Base-by-base conservation (phyloP, 2,113 vertebrate species). In the Chelonoidis abingdonii region DNA sequence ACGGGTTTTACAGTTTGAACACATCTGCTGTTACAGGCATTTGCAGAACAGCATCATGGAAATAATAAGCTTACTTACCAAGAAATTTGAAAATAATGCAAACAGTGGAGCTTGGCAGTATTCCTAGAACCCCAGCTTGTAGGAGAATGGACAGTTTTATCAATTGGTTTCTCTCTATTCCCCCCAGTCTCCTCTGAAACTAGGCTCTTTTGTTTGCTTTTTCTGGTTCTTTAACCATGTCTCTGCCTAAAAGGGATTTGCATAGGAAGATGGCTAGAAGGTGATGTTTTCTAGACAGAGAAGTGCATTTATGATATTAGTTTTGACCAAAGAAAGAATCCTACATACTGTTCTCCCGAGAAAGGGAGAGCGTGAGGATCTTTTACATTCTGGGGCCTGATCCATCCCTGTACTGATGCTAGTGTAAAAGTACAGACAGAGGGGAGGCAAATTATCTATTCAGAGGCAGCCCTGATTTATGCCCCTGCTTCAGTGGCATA, bases 401-500 rank as follows among this genome's bases (percentile, higher is more conserved):
- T 44, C 49, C 2, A 47, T 80, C 52, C 52, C 38, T 52, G 21
- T 3, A 7, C 24, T 13, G 25, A 54, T 54, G 5, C 38, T 7
- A 25, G n/a, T 84, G 5, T 14, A 72, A 53, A n/a, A 17, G 69
- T 38, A 8, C 44, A 17, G 62, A 89, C 4, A 24, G 75, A 10
- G 75, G 72, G n/a, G 80, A 92, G 88, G 41, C n/a, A 95, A 50
- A 4, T 93, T 88, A 52, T 13, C 53, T 65, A 22, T 92, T 93
- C 29, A 31, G 62, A 31, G 81, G 10, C 52, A 54, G 31, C 50
- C 41, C 8, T 84, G 62, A 82, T 13, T 69, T 80, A 38, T 1
- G 80, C 12, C 41, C 78, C n/a, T 76, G 69, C 4, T 86, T 90
- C 56, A 57, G 3, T 65, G 78, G 17, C 29, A 3, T 29, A 44